phyloP scores from a whole-genome alignment of 2,888 invertebrate genomes.

The Autographa pulchrina region DNA sequence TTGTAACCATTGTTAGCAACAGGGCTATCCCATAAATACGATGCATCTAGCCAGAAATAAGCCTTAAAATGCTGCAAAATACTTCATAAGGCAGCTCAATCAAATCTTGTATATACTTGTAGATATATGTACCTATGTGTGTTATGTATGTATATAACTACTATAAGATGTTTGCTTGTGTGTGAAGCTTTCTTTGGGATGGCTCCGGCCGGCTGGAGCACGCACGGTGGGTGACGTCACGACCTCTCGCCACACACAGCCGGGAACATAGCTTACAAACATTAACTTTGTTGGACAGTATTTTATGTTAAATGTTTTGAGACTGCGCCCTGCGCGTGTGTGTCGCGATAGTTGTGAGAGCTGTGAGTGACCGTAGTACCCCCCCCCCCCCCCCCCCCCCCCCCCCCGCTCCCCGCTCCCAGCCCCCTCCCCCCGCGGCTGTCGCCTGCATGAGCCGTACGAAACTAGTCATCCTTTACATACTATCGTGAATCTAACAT shows the following conservation, averaged over 20 bases:
- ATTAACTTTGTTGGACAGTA: background rate
- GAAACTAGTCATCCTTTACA: too few species aligned
- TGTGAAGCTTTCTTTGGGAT: constrained; percentile 66
- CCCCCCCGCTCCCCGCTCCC: too few species aligned
- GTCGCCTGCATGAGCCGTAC: too few species aligned
- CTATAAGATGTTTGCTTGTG: constrained; percentile 39
- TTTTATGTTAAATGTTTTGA: background rate
- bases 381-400: too few species aligned
- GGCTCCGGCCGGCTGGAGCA: constrained; percentile 76
- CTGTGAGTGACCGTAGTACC: too few species aligned
- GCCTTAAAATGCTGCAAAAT: background rate
- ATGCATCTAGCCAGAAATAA: background rate
- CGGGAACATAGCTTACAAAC: background rate
- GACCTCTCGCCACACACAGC: background rate
- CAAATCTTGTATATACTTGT: background rate
- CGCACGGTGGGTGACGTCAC: constrained; percentile 67
- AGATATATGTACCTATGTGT: constrained; percentile 7
- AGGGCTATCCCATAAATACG: background rate
- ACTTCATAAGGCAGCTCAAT: too few species aligned
- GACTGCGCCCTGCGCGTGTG: too few species aligned
- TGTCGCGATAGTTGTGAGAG: too few species aligned
- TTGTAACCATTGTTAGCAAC: too few species aligned
- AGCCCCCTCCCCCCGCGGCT: too few species aligned
- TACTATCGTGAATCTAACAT: too few species aligned
- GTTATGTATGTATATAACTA: constrained; percentile 5